Base-by-base conservation (phyloP, 1,140 invertebrate species). In the Bombus ignitus region DNA sequence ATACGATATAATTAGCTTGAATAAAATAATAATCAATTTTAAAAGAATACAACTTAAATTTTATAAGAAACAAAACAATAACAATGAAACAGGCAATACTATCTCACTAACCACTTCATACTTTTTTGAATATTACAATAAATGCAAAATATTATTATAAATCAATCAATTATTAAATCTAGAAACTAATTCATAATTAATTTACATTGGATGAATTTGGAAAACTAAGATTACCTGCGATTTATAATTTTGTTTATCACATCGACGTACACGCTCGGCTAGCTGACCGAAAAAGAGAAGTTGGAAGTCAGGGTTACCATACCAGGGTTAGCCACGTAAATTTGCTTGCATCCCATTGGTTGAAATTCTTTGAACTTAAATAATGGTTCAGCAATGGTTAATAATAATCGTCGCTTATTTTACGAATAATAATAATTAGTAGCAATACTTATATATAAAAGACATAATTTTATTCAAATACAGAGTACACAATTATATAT, bases 171-270 rank as follows among this genome's bases (percentile, higher is more conserved):
- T 5, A 53, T 57, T 42, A 37, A 47, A 85, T 32, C 44, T 76
- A 62, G 9, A 71, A 72, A 37, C 10, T n/a, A 70, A 28, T 68
- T 59, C 47, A n/a, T 32, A 12, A 28, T 71, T 65, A 66, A 90
- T 86, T 83, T 74, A 57, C 57, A 42, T 8, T 76, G 65, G 92
- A 93, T 94, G 92, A 72, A 62, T 79, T 66, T 76, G 59, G 84
- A 86, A 91, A 86, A 81, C 70, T 35, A n/a, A 77, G 92, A 95
- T 95, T 96, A 96, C 95, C 95, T 96, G 94, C 86, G 94, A 95
- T 95, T 93, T 93, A 91, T 91, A 94, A 92, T 90, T 62, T 93
- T 94, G 89, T 94, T 95, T 95, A 94, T 86, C 88, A 90, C 91
- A 83, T 85, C 91, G 91, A 90, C 87, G 88, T 92, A 93, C 92